Evolutionary conservation across 2,113 vertebrate genomes (phyloP).

Genomic region (Otolemur garnettii): DNA sequence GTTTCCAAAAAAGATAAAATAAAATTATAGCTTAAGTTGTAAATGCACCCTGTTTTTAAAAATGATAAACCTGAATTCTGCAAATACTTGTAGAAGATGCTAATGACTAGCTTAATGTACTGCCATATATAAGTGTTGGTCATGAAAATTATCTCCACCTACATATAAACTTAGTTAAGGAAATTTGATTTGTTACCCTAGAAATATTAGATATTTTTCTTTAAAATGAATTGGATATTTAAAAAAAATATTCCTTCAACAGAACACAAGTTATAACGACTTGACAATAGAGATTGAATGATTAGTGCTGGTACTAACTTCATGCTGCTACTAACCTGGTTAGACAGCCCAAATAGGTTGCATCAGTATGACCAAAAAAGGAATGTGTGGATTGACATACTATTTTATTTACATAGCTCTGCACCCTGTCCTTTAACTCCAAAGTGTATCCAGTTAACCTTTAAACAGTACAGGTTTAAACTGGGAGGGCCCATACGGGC

Average conservation of each 20-base stretch:
- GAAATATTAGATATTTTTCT: background rate
- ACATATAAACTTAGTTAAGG: background rate
- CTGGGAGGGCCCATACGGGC: background rate
- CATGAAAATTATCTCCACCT: background rate
- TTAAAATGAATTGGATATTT: conserved; percentile 5
- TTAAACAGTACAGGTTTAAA: background rate
- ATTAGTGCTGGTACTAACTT: background rate
- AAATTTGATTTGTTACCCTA: background rate
- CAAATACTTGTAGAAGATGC: background rate
- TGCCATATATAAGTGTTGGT: background rate
- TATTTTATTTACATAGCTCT: background rate
- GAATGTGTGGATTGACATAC: background rate
- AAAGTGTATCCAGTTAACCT: background rate
- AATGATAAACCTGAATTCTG: conserved; percentile 17
- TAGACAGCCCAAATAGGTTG: background rate
- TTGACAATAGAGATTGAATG: background rate
- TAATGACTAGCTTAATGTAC: background rate
- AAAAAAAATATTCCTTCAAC: background rate
- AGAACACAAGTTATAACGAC: background rate
- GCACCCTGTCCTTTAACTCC: background rate
- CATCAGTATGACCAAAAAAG: background rate
- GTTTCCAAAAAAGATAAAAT: no score
- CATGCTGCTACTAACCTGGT: background rate
- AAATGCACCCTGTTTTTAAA: conserved; percentile 15
- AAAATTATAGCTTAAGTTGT: background rate